Evolutionary conservation across 2,888 invertebrate genomes (phyloP), one percentile per base, ranked within the genome.

Genomic region (Patella ulyssiponensis): DNA sequence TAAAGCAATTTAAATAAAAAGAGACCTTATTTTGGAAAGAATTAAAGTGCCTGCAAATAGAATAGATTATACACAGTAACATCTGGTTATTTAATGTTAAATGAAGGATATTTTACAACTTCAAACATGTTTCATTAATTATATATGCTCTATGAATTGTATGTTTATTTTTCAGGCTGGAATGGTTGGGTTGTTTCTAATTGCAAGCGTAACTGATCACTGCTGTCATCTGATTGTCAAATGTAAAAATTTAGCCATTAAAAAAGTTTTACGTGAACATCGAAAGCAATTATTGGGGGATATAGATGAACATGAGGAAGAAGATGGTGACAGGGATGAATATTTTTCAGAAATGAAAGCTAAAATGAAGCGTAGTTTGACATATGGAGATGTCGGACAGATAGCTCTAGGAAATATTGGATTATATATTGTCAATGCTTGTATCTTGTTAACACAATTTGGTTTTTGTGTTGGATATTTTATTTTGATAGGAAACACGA

Each of bases 401-500:
- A 73, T 85, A 15, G 84, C 85, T 7, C 88, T 85, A 78, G 91
- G 91, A n/a, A 81, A 77, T 58, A 51, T 77, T 11, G 91, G 90
- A 23, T 77, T 86, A 4, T 83, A 80, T 27, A 75, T 91, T 17
- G 90, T 90, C 4, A 89, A 90, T 74, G 77, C 86, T 17, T 87
- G 86, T 72, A 84, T 91, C 7, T 83, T 88, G 23, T 77, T 91
- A 58, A 91, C 91, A 4, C 91, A 91, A 84, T 90, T 88, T 82
- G 88, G 88, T 7, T 90, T 90, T 70, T 88, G 88, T 82, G 84
- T 90, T 1, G 83, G 80, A 14, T 91, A 91, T 80, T 90, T 86
- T 79, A 90, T 91, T 44, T 90, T 91, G 74, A 84, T 91, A 17
- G 91, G 90, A 9, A 91, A 91, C 77, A 89, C 91, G 1, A 75